Evolutionary conservation across 2,888 invertebrate species (phyloP).

Genomic region (Cosmia trapezina): DNA sequence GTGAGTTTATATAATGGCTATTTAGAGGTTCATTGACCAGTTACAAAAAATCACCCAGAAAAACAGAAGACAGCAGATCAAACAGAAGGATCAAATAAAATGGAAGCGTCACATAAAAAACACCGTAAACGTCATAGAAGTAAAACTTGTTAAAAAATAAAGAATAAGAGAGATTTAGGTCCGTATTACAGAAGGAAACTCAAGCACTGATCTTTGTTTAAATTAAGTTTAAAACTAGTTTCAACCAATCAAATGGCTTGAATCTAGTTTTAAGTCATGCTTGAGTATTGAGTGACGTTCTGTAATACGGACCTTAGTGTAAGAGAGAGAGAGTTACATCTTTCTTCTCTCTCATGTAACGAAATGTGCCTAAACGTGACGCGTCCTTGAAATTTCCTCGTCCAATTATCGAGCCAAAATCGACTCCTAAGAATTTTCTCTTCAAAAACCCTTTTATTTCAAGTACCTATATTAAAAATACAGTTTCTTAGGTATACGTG

Average conservation of each 20-base stretch:
- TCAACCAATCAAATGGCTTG: too few relatives aligned
- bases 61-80: too few relatives aligned
- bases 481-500: background rate
- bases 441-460: background rate
- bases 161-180: background rate
- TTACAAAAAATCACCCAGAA: conserved; percentile 9
- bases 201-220: too few relatives aligned
- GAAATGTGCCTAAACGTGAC: background rate
- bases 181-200: too few relatives aligned
- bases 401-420: background rate
- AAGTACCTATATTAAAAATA: too few relatives aligned
- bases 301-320: too few relatives aligned
- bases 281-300: too few relatives aligned
- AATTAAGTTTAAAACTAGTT: too few relatives aligned
- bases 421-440: background rate
- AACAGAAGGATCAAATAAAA: background rate
- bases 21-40: conserved; percentile 24
- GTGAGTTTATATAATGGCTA: background rate
- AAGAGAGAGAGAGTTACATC: background rate
- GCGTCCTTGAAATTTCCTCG: background rate
- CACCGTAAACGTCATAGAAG: background rate
- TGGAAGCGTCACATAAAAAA: background rate
- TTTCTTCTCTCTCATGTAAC: background rate
- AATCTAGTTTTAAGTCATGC: too few relatives aligned
- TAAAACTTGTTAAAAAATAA: background rate